phyloP scores from a whole-genome alignment of 2,888 invertebrate species.

The Pseudococcus viburni region DNA sequence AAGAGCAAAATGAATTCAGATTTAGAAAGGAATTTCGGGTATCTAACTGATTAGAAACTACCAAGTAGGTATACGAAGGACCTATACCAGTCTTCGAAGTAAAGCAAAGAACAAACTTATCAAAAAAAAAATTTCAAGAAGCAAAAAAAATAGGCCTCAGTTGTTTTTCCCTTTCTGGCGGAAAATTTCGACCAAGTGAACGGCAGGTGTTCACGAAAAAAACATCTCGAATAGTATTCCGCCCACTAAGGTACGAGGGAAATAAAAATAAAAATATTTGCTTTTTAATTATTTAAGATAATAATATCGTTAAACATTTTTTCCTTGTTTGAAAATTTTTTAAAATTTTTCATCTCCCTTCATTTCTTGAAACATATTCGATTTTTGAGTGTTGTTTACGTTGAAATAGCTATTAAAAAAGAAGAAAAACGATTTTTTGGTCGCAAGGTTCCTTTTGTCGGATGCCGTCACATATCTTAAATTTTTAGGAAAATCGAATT shows the following conservation, averaged over 20 bases:
- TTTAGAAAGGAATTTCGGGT: too few relatives aligned
- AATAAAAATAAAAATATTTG: background rate
- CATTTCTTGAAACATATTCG: background rate
- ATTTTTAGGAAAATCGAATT: too few relatives aligned
- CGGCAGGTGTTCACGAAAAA: background rate
- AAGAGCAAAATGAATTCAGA: too few relatives aligned
- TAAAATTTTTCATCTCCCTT: background rate
- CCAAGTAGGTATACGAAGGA: too few relatives aligned
- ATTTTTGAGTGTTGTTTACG: too few relatives aligned
- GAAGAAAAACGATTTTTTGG: too few relatives aligned
- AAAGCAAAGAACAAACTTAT: too few relatives aligned
- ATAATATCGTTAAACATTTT: background rate
- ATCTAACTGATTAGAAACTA: too few relatives aligned
- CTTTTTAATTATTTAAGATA: slow-evolving; percentile 11
- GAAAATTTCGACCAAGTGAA: background rate
- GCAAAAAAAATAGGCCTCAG: background rate
- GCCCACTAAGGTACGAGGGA: background rate
- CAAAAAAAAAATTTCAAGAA: background rate
- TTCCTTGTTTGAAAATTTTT: background rate
- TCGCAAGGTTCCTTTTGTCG: too few relatives aligned
- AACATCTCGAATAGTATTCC: background rate
- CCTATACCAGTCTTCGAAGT: too few relatives aligned
- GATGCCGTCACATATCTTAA: too few relatives aligned
- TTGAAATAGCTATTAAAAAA: too few relatives aligned
- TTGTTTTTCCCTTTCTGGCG: background rate